These are phyloP conservation scores for Papilio xuthus DNA, from an alignment of 1,140 invertebrate genomes.

Conservation along the genomic window DNA sequence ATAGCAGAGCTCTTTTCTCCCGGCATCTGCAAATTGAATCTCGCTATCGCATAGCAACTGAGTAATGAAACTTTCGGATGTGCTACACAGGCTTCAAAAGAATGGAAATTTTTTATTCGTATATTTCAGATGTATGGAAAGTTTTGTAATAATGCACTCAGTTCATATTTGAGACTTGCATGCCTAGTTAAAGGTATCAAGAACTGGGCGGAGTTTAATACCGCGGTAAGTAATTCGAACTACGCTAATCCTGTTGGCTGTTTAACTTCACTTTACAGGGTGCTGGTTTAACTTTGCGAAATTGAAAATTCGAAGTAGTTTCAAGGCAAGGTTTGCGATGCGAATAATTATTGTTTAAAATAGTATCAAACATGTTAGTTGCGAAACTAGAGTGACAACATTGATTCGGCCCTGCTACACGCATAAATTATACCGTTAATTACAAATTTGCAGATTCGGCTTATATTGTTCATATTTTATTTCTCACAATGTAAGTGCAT, in stretches of 20 bases:
- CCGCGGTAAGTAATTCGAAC: neutral
- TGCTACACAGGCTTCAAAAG: neutral
- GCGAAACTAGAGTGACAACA: neutral
- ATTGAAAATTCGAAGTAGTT: neutral
- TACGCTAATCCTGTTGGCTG: slow-evolving; percentile 1
- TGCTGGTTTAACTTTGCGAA: neutral
- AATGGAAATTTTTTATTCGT: neutral
- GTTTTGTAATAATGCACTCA: neutral
- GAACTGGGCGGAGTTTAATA: slow-evolving; percentile 1
- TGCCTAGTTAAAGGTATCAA: neutral
- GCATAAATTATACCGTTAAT: neutral
- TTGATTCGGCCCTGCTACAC: neutral
- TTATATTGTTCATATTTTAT: neutral
- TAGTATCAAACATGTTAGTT: neutral
- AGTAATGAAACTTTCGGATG: slow-evolving; percentile 5
- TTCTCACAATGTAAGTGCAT: neutral
- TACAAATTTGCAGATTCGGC: neutral
- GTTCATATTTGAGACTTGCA: neutral
- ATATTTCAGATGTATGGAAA: neutral
- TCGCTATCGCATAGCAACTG: neutral
- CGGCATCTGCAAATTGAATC: slow-evolving; percentile 17
- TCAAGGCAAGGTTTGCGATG: neutral
- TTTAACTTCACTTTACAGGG: neutral
- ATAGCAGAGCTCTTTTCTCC: slow-evolving; percentile 15
- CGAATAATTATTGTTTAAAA: neutral